Conservation (phyloP, 2,888 invertebrate species). For the Tetramorium bicarinatum region DNA sequence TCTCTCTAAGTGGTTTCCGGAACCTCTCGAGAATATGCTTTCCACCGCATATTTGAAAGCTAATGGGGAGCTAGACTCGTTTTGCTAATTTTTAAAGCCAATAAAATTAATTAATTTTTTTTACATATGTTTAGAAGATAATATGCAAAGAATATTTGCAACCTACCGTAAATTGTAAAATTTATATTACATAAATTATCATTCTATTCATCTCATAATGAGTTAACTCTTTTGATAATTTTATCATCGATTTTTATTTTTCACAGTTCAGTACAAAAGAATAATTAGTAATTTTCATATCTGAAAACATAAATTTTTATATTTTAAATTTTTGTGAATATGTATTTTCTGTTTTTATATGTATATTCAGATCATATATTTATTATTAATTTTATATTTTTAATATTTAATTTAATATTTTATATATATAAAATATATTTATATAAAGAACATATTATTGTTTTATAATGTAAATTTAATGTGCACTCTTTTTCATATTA, state of each 20-base stretch:
- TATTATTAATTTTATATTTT: background rate
- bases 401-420: too few relatives aligned
- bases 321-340: background rate
- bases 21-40: background rate
- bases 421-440: background rate
- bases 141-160: background rate
- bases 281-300: background rate
- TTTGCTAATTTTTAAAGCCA: background rate
- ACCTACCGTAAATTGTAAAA: background rate
- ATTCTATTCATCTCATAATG: background rate
- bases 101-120: background rate
- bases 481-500: background rate
- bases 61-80: background rate
- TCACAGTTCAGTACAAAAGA: background rate
- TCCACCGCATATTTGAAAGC: background rate
- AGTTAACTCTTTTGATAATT: background rate
- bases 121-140: background rate
- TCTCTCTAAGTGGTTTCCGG: conserved; percentile 45
- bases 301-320: background rate
- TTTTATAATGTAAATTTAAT: background rate
- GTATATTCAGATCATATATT: background rate
- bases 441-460: background rate
- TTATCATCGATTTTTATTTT: background rate
- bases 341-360: background rate
- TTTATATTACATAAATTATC: background rate